These are phyloP conservation scores for Phortica variegata DNA, from an alignment of 1,140 invertebrate genomes.

Conservation along the genomic window DNA sequence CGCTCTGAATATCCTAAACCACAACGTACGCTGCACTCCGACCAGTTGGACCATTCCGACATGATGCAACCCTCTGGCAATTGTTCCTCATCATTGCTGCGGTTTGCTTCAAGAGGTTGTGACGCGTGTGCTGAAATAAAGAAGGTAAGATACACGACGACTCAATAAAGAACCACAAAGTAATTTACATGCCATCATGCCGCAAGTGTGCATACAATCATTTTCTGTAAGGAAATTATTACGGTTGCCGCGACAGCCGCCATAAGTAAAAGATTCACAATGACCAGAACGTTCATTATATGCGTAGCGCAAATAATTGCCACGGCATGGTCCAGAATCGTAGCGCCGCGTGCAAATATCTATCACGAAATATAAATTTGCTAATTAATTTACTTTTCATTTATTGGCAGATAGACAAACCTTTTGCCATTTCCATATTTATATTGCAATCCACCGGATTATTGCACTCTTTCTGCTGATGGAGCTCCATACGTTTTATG, in stretches of 20 bases:
- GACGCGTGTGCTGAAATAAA: constrained; percentile 2
- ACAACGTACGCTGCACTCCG: constrained; percentile 71
- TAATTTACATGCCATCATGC: constrained; percentile 8
- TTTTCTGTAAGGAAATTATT: constrained; percentile 82
- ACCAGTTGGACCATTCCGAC: constrained; percentile 75
- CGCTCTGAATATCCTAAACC: constrained; percentile 41
- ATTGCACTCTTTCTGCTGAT: constrained; percentile 67
- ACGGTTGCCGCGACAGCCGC: constrained; percentile 85
- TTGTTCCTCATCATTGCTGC: constrained; percentile 6
- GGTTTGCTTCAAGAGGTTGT: too few species aligned
- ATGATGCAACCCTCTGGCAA: constrained; percentile 67
- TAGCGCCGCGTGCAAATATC: constrained; percentile 75
- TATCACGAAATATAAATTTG: constrained; percentile 50
- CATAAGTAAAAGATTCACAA: constrained; percentile 82
- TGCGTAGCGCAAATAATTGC: constrained; percentile 78
- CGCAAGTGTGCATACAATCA: constrained; percentile 76
- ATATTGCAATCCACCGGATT: constrained; percentile 69
- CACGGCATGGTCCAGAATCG: constrained; percentile 79
- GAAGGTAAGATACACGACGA: constrained; percentile 21
- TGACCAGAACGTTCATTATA: constrained; percentile 72
- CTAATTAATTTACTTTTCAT: not conserved
- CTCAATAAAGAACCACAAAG: not conserved
- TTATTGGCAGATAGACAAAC: too few species aligned
- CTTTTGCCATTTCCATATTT: constrained; percentile 72
- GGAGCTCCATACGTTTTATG: constrained; percentile 62